Base-by-base conservation (phyloP, 2,888 invertebrate genomes). In the Scelioninae gen. 1 region DNA sequence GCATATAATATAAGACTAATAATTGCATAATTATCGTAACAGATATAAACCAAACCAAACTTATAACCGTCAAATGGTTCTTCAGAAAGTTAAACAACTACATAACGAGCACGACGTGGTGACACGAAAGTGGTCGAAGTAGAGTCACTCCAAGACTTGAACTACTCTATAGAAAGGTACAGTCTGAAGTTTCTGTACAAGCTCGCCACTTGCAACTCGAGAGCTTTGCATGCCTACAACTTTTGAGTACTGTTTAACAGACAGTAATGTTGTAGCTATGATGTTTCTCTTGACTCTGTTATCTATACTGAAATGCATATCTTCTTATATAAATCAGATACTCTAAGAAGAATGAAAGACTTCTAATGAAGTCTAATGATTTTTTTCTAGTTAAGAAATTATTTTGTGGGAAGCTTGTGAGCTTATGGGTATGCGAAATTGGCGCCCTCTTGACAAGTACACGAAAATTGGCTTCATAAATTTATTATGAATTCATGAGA, bases 201-300 rank as follows among this genome's bases (percentile, higher is more conserved):
- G 69, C 71, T 79, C 76, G 56, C 79, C 71, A 71, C 83, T 83
- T 75, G 71, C 66, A 80, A 51, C 66, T 83, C 60, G 53, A 83
- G 79, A 58, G 79, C 32, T 75, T 56, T 79, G 65, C 65, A 78
- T 71, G 69, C 60, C 79, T 83, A 83, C 79, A 76, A 83, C 83
- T 76, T 79, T 83, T 76, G 83, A 83, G 79, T 75, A 65, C 74
- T 83, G 75, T 83, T 83, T 63, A 79, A 71, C 79, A 83, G 83
- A 78, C 60, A 65, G 79, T 75, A 78, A 78, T 79, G 56, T 82
- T 82, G 75, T 65, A 74, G 51, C 49, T 66, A 63, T 56, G 80
- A 13, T 56, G 69, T 69, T 40, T 63, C 34, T 31, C 63, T 34
- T 15, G 56, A 43, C 65, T 66, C 34, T 15, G 58, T 60, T 66